Percentiles rank a stretch among this genome's conserved stretches.
phyloP scores from a whole-genome alignment of 2,888 invertebrate species.

The Luffia ferchaultella region DNA sequence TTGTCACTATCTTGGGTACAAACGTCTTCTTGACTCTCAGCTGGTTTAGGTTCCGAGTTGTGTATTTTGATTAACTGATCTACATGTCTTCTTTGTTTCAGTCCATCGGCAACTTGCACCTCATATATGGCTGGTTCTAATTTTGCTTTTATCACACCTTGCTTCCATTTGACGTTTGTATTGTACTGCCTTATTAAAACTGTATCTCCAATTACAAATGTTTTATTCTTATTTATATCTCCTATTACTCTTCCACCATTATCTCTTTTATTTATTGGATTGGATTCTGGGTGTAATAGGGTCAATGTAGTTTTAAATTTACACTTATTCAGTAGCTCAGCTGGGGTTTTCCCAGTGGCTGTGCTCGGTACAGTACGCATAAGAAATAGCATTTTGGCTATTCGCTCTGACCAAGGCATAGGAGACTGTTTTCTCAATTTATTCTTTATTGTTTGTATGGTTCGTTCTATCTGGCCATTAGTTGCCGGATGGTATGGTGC shows the following conservation, averaged over 20 bases:
- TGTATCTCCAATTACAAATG: background rate
- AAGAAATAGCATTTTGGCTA: slow-evolving; percentile 11
- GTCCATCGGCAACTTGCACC: background rate
- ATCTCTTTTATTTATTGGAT: background rate
- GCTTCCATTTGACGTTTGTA: slow-evolving; percentile 1
- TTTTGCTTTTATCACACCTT: background rate
- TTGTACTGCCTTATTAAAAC: slow-evolving; percentile 4
- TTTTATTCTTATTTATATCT: background rate
- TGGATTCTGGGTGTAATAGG: slow-evolving; percentile 1
- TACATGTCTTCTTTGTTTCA: slow-evolving; percentile 1
- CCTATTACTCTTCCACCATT: no score
- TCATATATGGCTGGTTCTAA: slow-evolving; percentile 1
- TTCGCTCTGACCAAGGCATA: slow-evolving; percentile 8
- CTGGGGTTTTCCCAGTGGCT: slow-evolving; percentile 12
- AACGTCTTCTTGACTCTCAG: slow-evolving; percentile 1
- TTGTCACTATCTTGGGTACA: background rate
- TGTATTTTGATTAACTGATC: slow-evolving; percentile 3
- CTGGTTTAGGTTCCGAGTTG: background rate
- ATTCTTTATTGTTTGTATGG: slow-evolving; percentile 11
- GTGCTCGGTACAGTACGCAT: slow-evolving; percentile 8
- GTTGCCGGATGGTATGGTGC: slow-evolving; percentile 13
- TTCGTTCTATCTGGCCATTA: slow-evolving; percentile 14
- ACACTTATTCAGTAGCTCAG: slow-evolving; percentile 12
- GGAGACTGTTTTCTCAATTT: slow-evolving; percentile 8
- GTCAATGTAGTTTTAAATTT: slow-evolving; percentile 7